phyloP scores from a whole-genome alignment of 1,140 invertebrate species.

The Chlorops oryzae region DNA sequence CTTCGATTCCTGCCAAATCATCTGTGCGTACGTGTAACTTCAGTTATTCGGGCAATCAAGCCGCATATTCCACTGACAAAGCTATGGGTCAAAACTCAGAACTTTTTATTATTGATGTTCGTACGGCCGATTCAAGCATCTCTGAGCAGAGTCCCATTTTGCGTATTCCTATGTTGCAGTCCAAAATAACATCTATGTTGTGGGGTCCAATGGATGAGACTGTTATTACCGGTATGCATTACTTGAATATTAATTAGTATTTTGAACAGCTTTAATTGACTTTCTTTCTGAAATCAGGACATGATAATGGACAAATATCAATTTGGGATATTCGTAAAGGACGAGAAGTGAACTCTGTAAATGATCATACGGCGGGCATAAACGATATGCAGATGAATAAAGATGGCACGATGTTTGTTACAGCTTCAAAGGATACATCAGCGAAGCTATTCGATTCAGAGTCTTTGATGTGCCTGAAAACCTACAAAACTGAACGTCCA shows the following conservation, averaged over 20 bases:
- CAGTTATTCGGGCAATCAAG: slow-evolving; percentile 86
- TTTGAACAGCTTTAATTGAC: neutral
- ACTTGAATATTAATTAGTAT: too few relatives aligned
- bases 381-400: slow-evolving; percentile 94
- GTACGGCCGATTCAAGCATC: slow-evolving; percentile 60
- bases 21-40: slow-evolving; percentile 88
- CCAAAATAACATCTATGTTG: slow-evolving; percentile 84
- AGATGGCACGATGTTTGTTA: slow-evolving; percentile 93
- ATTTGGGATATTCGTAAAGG: slow-evolving; percentile 88
- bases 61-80: slow-evolving; percentile 89
- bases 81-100: slow-evolving; percentile 86
- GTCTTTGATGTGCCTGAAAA: slow-evolving; percentile 79
- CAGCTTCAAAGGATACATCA: slow-evolving; percentile 89
- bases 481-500: slow-evolving; percentile 92
- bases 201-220: slow-evolving; percentile 91
- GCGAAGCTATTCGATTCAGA: slow-evolving; percentile 90
- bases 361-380: slow-evolving; percentile 79
- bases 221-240: slow-evolving; percentile 66
- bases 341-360: slow-evolving; percentile 67
- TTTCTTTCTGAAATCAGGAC: slow-evolving; percentile 50
- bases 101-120: slow-evolving; percentile 77
- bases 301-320: slow-evolving; percentile 86
- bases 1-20: slow-evolving; percentile 72
- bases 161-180: slow-evolving; percentile 57
- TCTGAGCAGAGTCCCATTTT: slow-evolving; percentile 56